Base-by-base conservation (phyloP, 2,797 vertebrate genomes). In the Sebastes elongatus region DNA sequence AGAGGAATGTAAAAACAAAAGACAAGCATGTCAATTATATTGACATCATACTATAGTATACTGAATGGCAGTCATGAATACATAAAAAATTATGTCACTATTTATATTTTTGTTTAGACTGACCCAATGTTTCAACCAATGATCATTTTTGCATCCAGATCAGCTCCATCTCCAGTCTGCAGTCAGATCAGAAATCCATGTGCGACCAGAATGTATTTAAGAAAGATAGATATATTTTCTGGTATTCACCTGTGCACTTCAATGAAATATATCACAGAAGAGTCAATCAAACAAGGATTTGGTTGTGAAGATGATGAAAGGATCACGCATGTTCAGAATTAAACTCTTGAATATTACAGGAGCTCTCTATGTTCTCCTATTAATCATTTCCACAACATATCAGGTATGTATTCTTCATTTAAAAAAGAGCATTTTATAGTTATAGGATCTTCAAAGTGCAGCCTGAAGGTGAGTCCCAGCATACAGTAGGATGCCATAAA, bases 401-500 rank as follows among this genome's bases (percentile, higher is more conserved):
- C 46, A 28, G 23, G 5, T 16, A 8, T 27, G 2, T 46, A 11
- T 64, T 23, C 18, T 59, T 18, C 4, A 42, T 16, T 18, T 33
- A 16, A 68, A 20, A 30, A 16, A 16, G 35, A 65, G 25, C 22
- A 11, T 67, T 68, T 69, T 20, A 32, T 22, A 25, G 13, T 5
- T 30, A 32, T 60, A n/a, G 16, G 10, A 55, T 32, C 18, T 59
- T 70, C 20, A 52, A 77, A 49, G 14, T 14, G 22, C 25, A 23
- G 5, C 30, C 1, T 25, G 35, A 42, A 32, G 32, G 35, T 35
- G 38, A 68, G 13, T 49, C n/a, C 13, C n/a, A n/a, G 46, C 88
- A 71, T 89, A 97, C 13, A 42, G 1, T 42, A 28, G 6, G 2
- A 28, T 59, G 57, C 27, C 16, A 20, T 20, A 2, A 52, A 52